phyloP scores from a whole-genome alignment of 2,113 vertebrate genomes.

The Aphyosemion australe region DNA sequence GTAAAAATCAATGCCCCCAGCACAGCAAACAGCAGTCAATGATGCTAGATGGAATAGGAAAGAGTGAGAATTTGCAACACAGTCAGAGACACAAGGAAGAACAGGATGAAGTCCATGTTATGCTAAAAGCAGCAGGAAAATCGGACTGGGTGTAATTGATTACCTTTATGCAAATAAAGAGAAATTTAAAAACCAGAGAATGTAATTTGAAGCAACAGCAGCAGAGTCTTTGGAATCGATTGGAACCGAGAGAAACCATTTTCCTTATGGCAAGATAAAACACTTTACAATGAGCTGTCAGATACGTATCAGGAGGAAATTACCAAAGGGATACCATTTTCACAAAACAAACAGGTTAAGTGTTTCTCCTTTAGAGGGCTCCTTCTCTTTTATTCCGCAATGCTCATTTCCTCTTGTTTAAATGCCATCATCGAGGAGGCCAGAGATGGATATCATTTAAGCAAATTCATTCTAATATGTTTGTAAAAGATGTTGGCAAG shows the following conservation, averaged over 20 bases:
- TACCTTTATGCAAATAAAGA: constrained; percentile 75
- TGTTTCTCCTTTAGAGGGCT: constrained; percentile 51
- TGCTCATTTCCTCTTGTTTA: constrained; percentile 64
- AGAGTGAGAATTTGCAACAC: constrained; percentile 48
- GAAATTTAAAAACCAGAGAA: constrained; percentile 56
- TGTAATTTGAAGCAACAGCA: constrained; percentile 67
- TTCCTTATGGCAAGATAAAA: constrained; percentile 76
- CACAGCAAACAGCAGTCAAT: constrained; percentile 69
- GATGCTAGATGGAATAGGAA: constrained; percentile 52
- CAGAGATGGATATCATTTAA: constrained; percentile 55
- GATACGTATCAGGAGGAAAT: constrained; percentile 82
- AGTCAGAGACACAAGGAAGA: constrained; percentile 28
- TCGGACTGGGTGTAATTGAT: constrained; percentile 67
- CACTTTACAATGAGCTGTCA: constrained; percentile 76
- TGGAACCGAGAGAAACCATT: constrained; percentile 68
- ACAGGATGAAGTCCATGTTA: constrained; percentile 44
- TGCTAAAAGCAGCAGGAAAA: constrained; percentile 57
- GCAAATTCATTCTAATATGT: constrained; percentile 57
- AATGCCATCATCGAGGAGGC: constrained; percentile 64
- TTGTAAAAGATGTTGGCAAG: constrained; percentile 15
- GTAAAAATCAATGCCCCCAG: constrained; percentile 76
- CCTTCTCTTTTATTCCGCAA: constrained; percentile 31
- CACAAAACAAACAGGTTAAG: constrained; percentile 80
- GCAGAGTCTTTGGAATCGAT: constrained; percentile 68
- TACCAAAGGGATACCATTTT: constrained; percentile 75